Conservation (phyloP, 2,113 vertebrate species). For the Thinocorus orbignyianus region DNA sequence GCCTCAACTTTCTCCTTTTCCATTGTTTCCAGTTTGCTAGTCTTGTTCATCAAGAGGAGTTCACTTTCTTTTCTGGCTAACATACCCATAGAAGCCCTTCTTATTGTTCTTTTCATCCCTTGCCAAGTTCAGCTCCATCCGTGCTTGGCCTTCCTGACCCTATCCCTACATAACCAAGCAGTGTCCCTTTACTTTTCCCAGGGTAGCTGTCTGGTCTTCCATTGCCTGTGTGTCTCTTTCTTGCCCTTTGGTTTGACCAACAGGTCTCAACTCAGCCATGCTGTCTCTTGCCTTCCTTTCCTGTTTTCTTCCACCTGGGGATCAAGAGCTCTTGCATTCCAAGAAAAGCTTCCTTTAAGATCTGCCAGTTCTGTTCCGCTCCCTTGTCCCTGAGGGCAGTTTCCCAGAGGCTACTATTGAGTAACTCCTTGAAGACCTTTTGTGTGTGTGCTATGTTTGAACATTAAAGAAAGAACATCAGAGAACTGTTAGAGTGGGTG, state of each 20-base stretch:
- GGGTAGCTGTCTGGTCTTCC: neutral
- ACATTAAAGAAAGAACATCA: neutral
- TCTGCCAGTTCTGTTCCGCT: neutral
- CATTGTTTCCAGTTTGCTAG: neutral
- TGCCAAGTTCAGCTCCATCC: neutral
- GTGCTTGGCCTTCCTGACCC: neutral
- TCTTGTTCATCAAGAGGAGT: neutral
- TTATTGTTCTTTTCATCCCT: neutral
- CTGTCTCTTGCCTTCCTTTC: neutral
- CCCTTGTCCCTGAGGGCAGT: neutral
- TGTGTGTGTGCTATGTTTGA: neutral
- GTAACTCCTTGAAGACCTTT: neutral
- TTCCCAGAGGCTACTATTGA: neutral
- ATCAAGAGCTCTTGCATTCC: neutral
- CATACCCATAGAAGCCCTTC: neutral
- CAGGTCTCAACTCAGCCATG: neutral
- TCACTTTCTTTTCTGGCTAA: neutral
- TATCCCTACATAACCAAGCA: neutral
- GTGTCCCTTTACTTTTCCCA: neutral
- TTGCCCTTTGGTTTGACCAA: neutral
- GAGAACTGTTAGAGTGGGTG: neutral
- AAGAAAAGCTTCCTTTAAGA: neutral
- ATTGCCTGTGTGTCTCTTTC: neutral
- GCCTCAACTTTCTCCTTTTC: neutral
- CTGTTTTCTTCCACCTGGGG: neutral